phyloP scores from a whole-genome alignment of 1,140 invertebrate species.

The Dreissena polymorpha region DNA sequence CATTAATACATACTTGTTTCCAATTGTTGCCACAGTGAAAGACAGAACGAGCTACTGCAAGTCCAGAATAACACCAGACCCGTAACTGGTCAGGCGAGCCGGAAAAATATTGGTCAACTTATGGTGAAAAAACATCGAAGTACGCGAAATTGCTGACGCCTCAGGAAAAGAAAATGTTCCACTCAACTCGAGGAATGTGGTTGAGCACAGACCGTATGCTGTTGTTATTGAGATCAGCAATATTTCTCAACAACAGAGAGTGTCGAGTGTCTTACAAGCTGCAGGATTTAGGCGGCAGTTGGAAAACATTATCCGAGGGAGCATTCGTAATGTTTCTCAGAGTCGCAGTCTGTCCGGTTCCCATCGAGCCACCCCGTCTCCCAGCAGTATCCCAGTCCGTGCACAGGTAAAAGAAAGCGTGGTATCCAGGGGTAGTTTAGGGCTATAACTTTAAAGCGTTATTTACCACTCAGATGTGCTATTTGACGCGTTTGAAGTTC shows the following conservation, averaged over 20 bases:
- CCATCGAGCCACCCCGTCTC: constrained; percentile 17
- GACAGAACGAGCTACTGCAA: constrained; percentile 69
- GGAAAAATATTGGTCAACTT: constrained; percentile 68
- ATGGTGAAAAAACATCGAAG: constrained; percentile 61
- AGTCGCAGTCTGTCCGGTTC: constrained; percentile 4
- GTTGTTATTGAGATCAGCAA: constrained; percentile 73
- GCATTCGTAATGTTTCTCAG: constrained; percentile 56
- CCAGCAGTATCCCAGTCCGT: neutral
- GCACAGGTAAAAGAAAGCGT: constrained; percentile 18
- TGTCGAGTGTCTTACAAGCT: constrained; percentile 69
- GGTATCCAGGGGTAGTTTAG: no score
- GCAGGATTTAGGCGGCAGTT: constrained; percentile 65
- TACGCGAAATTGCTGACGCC: constrained; percentile 44
- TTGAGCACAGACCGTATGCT: constrained; percentile 71
- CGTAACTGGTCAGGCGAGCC: constrained; percentile 69
- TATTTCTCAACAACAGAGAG: constrained; percentile 67
- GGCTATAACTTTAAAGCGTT: no score
- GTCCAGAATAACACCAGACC: constrained; percentile 69
- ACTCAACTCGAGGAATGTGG: constrained; percentile 63
- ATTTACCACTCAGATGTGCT: no score
- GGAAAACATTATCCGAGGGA: constrained; percentile 69
- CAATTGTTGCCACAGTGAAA: constrained; percentile 64
- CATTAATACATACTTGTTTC: neutral
- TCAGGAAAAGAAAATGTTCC: constrained; percentile 63
- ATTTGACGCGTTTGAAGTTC: no score